Percentiles rank a stretch among this genome's conserved stretches.
phyloP scores from a whole-genome alignment of 2,113 vertebrate species.

The Pterocles orientalis region DNA sequence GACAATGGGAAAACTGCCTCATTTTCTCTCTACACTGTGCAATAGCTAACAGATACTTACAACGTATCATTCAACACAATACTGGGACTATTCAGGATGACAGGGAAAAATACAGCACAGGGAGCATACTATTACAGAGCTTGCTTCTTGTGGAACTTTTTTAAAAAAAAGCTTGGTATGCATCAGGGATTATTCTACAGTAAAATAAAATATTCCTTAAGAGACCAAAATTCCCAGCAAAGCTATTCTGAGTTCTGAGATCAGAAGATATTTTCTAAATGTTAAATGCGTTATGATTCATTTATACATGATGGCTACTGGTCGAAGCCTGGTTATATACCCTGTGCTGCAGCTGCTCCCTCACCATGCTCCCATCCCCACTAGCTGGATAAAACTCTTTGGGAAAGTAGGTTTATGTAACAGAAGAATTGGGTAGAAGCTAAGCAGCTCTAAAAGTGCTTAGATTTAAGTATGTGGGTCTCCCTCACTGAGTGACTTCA shows the following conservation, averaged over 20 bases:
- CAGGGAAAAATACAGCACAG: not conserved
- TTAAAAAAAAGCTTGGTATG: not conserved
- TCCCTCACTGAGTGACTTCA: not conserved
- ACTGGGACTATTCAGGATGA: not conserved
- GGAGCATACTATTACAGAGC: not conserved
- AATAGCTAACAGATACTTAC: not conserved
- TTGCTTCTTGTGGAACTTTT: not conserved
- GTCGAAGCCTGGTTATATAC: not conserved
- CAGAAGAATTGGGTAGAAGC: constrained; percentile 46
- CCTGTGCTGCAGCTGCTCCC: not conserved
- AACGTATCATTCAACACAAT: fast-evolving
- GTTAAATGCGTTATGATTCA: not conserved
- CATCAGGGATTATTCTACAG: not conserved
- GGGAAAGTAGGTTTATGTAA: constrained; percentile 57
- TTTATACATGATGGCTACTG: not conserved
- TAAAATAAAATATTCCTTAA: not conserved
- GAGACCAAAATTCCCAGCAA: not conserved
- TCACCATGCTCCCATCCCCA: not conserved
- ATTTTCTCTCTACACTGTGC: not conserved
- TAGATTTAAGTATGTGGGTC: constrained; percentile 46
- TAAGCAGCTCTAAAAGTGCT: constrained; percentile 63
- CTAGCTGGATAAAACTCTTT: constrained; percentile 40
- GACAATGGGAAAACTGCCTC: not conserved
- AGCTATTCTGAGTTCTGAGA: not conserved
- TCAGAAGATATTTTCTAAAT: not conserved